Conservation (phyloP, 2,888 invertebrate genomes). For the Coelogynopora nodosa region DNA sequence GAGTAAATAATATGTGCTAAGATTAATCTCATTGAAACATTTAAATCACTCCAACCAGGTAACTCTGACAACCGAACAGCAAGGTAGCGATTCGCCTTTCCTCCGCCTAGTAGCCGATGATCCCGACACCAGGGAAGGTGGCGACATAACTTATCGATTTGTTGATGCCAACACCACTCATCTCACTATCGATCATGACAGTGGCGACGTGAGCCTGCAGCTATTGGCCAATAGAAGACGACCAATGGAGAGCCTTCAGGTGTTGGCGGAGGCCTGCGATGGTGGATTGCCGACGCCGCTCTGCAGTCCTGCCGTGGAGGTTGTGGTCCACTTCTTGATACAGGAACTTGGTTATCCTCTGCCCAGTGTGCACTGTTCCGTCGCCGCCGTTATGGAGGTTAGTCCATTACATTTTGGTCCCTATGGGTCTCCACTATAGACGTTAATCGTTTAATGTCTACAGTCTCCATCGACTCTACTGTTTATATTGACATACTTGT, state of each 20-base stretch:
- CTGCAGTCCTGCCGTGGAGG: neutral
- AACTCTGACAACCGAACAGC: neutral
- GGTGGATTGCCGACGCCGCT: neutral
- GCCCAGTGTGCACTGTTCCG: neutral
- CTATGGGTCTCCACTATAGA: no score
- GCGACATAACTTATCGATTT: neutral
- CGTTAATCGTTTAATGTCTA: no score
- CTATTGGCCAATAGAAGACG: neutral
- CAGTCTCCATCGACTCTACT: no score
- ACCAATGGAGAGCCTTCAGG: neutral
- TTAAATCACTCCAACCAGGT: neutral
- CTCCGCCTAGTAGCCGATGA: neutral
- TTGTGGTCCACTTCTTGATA: neutral
- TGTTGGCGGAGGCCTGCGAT: neutral
- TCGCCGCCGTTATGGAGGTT: slow-evolving; percentile 1
- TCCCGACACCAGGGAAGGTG: neutral
- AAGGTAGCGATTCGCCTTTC: neutral
- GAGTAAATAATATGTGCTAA: no score
- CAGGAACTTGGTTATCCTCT: neutral
- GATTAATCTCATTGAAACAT: neutral
- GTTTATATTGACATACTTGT: no score
- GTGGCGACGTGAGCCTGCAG: neutral
- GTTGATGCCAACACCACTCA: neutral
- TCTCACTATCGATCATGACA: neutral
- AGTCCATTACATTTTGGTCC: no score